Evolutionary conservation across 2,888 invertebrate species (phyloP), one percentile per base, ranked within the genome.

Genomic region (Macrophya alboannulata): DNA sequence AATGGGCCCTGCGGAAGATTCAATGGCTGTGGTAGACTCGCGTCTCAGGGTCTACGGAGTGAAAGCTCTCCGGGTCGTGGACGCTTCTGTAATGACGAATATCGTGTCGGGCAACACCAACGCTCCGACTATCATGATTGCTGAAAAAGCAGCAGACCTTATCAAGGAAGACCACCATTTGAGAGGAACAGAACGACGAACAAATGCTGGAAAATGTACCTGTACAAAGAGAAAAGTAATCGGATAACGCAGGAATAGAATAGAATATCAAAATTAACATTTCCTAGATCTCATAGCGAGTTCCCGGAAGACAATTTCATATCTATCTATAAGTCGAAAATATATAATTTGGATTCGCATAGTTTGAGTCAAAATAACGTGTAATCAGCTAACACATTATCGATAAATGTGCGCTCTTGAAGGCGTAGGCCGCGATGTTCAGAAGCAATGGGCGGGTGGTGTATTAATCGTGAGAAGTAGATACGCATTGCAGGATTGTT

Each of bases 91-190:
- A 37, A 98, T 98, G 97, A 98, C 98, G 0, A 95, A 94, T 1
- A 97, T 98, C 84, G 95, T 96, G 0, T 97, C 95, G 48, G 98
- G 97, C 0, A 97, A 98, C 90, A 97, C 97, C 0, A 97, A 97
- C 90, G 97, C 97, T 0, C 97, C 98, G 0, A 95, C 95, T 0
- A 96, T 97, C 72, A 98, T 98, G 98, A 96, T 98, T 72, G 98
- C 96, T 0, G 98, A 98, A 91, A 97, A 97, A 90, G 97, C 96
- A 0, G 95, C 97, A 0, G 97, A 98, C 90, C 96, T 98, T 95
- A 97, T 98, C 88, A 97, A 97, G 91, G 95, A 96, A 91, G 96
- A 97, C 21, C 25, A 71, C 31, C 95, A 95, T 9, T 94, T 98
- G 8, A 94, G 98, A 48, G 96, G 98, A 0, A 21, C 21, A 0